phyloP scores from a whole-genome alignment of 2,113 vertebrate genomes.

The Siniperca knerii region DNA sequence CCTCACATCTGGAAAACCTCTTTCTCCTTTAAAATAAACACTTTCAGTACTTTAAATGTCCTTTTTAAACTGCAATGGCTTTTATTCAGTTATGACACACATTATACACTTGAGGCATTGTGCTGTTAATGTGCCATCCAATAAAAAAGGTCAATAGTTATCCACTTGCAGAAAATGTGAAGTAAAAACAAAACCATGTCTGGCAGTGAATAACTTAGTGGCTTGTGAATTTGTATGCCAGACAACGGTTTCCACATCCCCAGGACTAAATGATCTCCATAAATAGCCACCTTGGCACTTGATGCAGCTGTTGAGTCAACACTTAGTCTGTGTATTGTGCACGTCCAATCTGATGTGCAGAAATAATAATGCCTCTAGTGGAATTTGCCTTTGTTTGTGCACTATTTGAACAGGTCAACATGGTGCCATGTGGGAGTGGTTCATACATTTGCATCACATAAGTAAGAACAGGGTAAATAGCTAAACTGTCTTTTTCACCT shows the following conservation, averaged over 20 bases:
- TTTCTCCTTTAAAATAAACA: not conserved
- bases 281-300: constrained; percentile 20
- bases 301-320: constrained; percentile 34
- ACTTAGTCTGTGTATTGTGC: constrained; percentile 1
- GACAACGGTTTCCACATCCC: constrained; percentile 5
- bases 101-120: not conserved
- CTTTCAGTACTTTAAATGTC: not conserved
- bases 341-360: not conserved
- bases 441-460: not conserved
- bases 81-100: constrained; percentile 32
- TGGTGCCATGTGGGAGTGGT: not conserved
- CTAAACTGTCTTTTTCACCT: too few relatives aligned
- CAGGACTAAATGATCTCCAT: constrained; percentile 24
- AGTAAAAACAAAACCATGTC: constrained; percentile 11
- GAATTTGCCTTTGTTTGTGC: constrained; percentile 2
- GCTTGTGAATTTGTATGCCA: constrained; percentile 37
- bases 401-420: not conserved
- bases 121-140: constrained; percentile 15
- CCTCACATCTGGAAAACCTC: not conserved
- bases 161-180: constrained; percentile 11
- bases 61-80: constrained; percentile 18
- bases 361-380: constrained; percentile 11
- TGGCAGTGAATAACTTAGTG: constrained; percentile 5
- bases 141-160: constrained; percentile 18
- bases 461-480: not conserved